phyloP scores from a whole-genome alignment of 2,888 invertebrate species.

The Eurois occulta region DNA sequence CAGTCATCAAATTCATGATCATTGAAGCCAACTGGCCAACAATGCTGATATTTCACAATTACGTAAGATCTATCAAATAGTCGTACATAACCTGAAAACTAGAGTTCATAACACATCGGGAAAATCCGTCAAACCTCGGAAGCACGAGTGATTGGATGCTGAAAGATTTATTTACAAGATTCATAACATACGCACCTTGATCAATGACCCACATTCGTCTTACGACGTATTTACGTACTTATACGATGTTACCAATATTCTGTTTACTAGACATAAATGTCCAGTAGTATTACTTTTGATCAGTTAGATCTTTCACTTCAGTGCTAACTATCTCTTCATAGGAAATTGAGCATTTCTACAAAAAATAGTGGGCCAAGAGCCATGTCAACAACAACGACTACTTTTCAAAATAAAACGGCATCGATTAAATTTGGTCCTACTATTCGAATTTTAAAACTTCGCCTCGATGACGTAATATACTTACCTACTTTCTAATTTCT shows the following conservation, averaged over 20 bases:
- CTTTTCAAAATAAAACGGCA: background rate
- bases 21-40: background rate
- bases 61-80: background rate
- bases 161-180: constrained; percentile 31
- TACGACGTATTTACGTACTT: background rate
- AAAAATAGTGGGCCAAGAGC: background rate
- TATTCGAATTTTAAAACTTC: constrained; percentile 16
- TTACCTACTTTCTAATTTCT: background rate
- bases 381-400: background rate
- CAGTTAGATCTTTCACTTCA: background rate
- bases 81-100: background rate
- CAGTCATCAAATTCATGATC: background rate
- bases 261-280: background rate
- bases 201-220: constrained; percentile 21
- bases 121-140: background rate
- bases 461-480: background rate
- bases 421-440: background rate
- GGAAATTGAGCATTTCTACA: background rate
- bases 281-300: background rate
- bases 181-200: constrained; percentile 14
- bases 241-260: background rate
- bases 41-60: background rate
- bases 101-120: background rate
- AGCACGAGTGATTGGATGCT: constrained; percentile 8
- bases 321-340: background rate